Conservation (phyloP, 2,797 vertebrate species). For the Crenuchus spilurus region DNA sequence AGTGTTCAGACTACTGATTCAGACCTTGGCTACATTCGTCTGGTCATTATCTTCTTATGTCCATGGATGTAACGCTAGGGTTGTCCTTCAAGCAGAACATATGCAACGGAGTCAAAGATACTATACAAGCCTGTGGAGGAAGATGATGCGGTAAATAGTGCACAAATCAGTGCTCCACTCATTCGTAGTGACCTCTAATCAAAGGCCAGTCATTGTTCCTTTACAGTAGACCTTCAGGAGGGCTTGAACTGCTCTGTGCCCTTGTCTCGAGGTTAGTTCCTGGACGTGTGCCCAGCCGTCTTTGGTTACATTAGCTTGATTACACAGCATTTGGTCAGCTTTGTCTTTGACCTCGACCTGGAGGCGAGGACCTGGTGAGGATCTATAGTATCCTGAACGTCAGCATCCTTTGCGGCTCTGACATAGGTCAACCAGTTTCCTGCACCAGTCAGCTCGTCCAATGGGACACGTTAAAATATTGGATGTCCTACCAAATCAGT, state of each 20-base stretch:
- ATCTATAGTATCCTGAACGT: not conserved
- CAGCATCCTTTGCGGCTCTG: not conserved
- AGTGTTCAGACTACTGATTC: not conserved
- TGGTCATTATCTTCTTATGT: not conserved
- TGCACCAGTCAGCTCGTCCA: no score
- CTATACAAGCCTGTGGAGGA: not conserved
- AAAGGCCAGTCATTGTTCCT: not conserved
- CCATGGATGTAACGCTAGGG: not conserved
- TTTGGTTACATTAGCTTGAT: constrained; percentile 75
- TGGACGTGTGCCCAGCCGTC: constrained; percentile 85
- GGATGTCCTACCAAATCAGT: not conserved
- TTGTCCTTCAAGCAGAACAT: constrained; percentile 4
- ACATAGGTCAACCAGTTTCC: no score
- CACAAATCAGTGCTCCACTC: constrained; percentile 9
- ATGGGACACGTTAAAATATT: no score
- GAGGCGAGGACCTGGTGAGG: constrained; percentile 10
- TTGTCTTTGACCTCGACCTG: constrained; percentile 47
- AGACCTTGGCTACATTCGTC: constrained; percentile 4
- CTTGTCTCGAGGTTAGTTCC: constrained; percentile 65
- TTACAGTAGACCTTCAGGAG: constrained; percentile 55
- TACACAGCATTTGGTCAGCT: constrained; percentile 64
- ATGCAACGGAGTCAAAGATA: not conserved
- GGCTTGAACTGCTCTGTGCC: constrained; percentile 55
- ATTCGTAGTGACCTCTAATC: no score
- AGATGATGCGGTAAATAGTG: not conserved